phyloP scores from a whole-genome alignment of 2,888 invertebrate species.

The Leptodirus hochenwartii region DNA sequence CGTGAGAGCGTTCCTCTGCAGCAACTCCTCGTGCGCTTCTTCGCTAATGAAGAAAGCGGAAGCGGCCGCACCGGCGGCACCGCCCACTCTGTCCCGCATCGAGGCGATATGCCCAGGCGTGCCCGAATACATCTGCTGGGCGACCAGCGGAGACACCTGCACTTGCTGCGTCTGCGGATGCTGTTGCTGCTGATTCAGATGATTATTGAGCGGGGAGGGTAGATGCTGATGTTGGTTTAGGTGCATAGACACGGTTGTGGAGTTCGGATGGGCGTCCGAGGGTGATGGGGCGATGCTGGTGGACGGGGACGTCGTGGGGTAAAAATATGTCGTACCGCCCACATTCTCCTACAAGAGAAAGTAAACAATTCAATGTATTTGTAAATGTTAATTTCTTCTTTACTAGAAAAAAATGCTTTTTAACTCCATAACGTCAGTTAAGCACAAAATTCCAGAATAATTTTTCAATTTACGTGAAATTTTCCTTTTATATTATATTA shows the following conservation, averaged over 20 bases:
- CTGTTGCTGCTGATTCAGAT: no score
- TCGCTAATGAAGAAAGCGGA: constrained; percentile 71
- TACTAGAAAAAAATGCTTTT: background rate
- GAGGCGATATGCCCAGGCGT: constrained; percentile 40
- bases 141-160: no score
- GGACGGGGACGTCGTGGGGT: no score
- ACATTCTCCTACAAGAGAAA: constrained; percentile 55
- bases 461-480: no score
- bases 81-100: constrained; percentile 31
- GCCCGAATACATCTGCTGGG: constrained; percentile 45
- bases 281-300: no score
- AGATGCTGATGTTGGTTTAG: constrained; percentile 17
- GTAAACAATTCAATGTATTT: constrained; percentile 4
- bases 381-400: background rate
- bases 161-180: constrained; percentile 20
- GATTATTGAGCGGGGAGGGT: constrained; percentile 18
- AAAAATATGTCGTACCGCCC: constrained; percentile 91
- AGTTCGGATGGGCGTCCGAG: constrained; percentile 27
- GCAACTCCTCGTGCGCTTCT: constrained; percentile 60
- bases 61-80: no score
- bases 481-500: no score
- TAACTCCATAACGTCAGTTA: no score
- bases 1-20: constrained; percentile 53
- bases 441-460: no score
- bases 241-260: constrained; percentile 25